A percentile compares a stretch with the other conserved stretches of the same genome.
Conservation (phyloP, 2,113 vertebrate genomes). For the Paralichthys olivaceus region DNA sequence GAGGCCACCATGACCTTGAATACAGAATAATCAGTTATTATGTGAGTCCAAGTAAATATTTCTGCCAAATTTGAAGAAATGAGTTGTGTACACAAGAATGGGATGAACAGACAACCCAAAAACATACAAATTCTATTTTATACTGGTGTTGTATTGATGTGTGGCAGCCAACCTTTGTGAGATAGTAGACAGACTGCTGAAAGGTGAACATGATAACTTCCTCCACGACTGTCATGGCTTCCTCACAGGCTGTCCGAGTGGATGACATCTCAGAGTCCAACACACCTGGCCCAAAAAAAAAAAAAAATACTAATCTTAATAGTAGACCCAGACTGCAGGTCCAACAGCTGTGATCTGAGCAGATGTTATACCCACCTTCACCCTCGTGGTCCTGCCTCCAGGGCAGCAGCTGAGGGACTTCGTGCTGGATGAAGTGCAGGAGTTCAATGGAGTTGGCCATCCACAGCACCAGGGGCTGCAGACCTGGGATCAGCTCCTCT, state of each 20-base stretch:
- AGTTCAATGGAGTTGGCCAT: constrained; percentile 86
- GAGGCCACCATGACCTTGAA: no score
- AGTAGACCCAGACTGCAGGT: not conserved
- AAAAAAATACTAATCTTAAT: not conserved
- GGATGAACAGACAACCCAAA: no score
- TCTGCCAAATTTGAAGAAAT: no score
- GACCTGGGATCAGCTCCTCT: constrained; percentile 74
- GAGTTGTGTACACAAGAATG: no score
- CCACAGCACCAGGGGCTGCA: constrained; percentile 82
- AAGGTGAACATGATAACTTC: constrained; percentile 88
- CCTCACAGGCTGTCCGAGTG: constrained; percentile 80
- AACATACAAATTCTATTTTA: no score
- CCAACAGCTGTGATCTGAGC: not conserved
- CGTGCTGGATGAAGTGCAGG: constrained; percentile 84
- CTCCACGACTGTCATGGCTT: constrained; percentile 85
- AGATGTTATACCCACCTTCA: constrained; percentile 31
- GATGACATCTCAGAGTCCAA: constrained; percentile 71
- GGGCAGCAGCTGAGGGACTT: constrained; percentile 80
- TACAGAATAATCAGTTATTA: no score
- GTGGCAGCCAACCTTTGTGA: constrained; percentile 81
- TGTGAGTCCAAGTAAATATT: no score
- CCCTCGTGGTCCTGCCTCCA: constrained; percentile 67
- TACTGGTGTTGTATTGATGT: no score
- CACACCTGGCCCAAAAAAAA: constrained; percentile 53
- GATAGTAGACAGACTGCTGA: constrained; percentile 86